Conservation (phyloP, 2,797 vertebrate species). For the Pteropus rufus region DNA sequence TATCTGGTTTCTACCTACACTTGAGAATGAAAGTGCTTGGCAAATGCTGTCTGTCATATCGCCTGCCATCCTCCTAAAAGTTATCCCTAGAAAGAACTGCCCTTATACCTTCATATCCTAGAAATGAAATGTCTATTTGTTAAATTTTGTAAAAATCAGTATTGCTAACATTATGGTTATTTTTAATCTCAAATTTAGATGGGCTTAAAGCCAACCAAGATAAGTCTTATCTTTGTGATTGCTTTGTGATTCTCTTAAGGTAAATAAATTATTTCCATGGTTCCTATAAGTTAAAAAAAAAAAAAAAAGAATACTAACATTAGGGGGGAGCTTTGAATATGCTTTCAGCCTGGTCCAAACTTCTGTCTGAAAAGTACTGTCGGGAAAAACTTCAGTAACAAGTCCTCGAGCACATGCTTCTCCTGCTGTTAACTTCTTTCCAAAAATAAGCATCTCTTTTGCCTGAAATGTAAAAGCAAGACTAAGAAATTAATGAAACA, state of each 20-base stretch:
- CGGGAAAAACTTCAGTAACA: constrained; percentile 92
- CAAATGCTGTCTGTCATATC: background rate
- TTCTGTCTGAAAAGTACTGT: constrained; percentile 90
- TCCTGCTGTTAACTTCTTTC: constrained; percentile 89
- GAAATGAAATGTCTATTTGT: background rate
- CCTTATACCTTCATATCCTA: background rate
- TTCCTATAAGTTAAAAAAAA: background rate
- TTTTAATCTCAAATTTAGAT: background rate
- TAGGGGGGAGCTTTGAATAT: constrained; percentile 88
- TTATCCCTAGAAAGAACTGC: background rate
- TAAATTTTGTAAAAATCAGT: background rate
- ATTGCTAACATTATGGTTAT: background rate
- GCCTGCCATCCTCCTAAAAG: background rate
- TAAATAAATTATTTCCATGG: background rate
- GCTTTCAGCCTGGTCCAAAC: constrained; percentile 87
- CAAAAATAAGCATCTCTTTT: constrained; percentile 92
- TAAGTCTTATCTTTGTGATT: background rate
- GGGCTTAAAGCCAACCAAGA: background rate
- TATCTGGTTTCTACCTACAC: background rate
- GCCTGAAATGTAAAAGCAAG: constrained; percentile 83
- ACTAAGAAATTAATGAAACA: background rate
- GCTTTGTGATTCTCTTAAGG: background rate
- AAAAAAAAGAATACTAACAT: constrained; percentile 82
- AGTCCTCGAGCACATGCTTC: constrained; percentile 90
- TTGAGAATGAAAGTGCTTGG: background rate